Evolutionary conservation across 2,888 invertebrate species (phyloP).

Genomic region (Pseudanteris insignis): DNA sequence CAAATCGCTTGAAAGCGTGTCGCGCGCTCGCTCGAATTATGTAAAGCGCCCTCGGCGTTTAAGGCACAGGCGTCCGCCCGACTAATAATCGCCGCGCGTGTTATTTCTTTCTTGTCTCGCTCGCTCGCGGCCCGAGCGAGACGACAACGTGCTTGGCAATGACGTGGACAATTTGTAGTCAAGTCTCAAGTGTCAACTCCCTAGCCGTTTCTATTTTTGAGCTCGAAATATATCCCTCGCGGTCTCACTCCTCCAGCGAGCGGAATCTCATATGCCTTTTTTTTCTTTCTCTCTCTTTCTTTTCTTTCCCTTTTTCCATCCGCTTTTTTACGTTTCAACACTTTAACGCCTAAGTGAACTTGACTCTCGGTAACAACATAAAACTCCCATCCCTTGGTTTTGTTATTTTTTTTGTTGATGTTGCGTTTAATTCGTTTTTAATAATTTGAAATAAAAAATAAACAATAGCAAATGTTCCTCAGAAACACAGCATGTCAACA

Average conservation of each 20-base stretch:
- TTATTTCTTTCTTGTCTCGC: no score
- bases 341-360: no score
- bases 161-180: conserved; percentile 65
- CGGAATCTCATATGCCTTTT: conserved; percentile 3
- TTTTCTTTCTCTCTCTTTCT: conserved; percentile 17
- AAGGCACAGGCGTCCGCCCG: conserved; percentile 28
- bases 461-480: no score
- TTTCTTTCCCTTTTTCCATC: conserved; percentile 10
- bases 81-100: conserved; percentile 40
- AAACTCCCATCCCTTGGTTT: no score
- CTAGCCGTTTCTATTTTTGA: conserved; percentile 64
- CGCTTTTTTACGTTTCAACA: no score
- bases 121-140: conserved; percentile 27
- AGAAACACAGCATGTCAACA: no score
- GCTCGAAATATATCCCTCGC: conserved; percentile 36
- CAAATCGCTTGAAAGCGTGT: conserved; percentile 37
- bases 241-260: conserved; percentile 35
- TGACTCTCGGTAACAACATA: no score
- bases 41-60: conserved; percentile 32
- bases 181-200: conserved; percentile 62
- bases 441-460: no score
- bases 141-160: conserved; percentile 52
- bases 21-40: conserved; percentile 32
- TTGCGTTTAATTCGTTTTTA: no score
- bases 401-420: no score